Evolutionary conservation across 1,140 invertebrate genomes (phyloP), one percentile per base, ranked within the genome.

Genomic region (Polypedilum vanderplanki): DNA sequence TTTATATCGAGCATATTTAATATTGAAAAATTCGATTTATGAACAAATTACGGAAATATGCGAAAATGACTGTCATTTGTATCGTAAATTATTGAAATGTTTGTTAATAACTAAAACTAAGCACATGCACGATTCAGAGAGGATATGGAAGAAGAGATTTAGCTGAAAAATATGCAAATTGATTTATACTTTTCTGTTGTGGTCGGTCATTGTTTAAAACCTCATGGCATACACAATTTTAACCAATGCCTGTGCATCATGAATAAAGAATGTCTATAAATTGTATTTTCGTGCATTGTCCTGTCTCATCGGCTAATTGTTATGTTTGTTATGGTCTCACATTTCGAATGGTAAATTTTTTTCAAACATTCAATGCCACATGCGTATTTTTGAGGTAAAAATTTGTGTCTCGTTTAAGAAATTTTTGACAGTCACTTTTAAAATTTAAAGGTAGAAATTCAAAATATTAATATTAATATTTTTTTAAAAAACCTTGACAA

Each of bases 251-350:
- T 10, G n/a, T 57, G 46, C 46, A n/a, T n/a, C 12, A 57, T 57
- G 46, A 57, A 57, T 57, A 57, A 57, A 57, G 46, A 57, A 57
- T 57, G 46, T 57, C 46, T 57, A 57, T 57, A 57, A 57, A 57
- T 57, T 57, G 46, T 57, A 57, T 57, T 57, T 57, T 57, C 46
- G 46, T 57, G 46, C 46, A 57, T 57, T 57, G 46, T 57, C 46
- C 46, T 57, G 46, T 57, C 46, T 8, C 46, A 57, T 57, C 46
- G 46, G 15, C 46, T 57, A 57, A 57, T 57, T 57, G 46, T 57
- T 57, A 57, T 57, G 46, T 57, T 57, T 57, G n/a, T 57, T 57
- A n/a, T 57, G 46, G 46, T n/a, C 46, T 57, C 46, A 33, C 24
- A 33, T 33, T 33, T 33, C 24, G 24, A 33, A 33, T 5, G 24